Percentiles rank a stretch among this genome's conserved stretches.
phyloP scores from a whole-genome alignment of 1,140 invertebrate genomes.

The Oscheius sp. region DNA sequence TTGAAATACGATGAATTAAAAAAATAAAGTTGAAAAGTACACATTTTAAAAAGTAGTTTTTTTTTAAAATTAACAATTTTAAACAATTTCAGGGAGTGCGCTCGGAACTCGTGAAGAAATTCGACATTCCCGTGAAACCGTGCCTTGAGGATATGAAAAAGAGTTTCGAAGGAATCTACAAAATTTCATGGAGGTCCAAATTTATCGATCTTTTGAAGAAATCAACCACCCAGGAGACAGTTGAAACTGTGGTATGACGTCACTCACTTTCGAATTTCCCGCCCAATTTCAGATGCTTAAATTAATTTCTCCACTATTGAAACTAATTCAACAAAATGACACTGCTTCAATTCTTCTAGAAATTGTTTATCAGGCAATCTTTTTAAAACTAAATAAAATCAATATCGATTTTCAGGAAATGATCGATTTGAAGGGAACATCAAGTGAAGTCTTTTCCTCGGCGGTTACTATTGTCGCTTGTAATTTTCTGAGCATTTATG shows the following conservation, averaged over 20 bases:
- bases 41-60: no score
- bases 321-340: background rate
- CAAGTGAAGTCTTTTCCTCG: background rate
- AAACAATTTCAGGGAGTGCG: background rate
- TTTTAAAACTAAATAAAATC: no score
- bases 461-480: no score
- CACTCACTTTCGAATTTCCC: background rate
- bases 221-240: background rate
- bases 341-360: no score
- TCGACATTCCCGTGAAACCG: slow-evolving; percentile 13
- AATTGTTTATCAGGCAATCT: no score
- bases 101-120: slow-evolving; percentile 6
- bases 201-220: background rate
- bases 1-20: no score
- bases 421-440: background rate
- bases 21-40: no score
- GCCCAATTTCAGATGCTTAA: background rate
- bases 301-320: background rate
- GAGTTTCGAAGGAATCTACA: background rate
- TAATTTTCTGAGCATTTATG: background rate
- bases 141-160: background rate
- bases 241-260: background rate
- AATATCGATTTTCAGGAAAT: background rate
- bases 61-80: no score
- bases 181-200: background rate